Percentiles rank a stretch among this genome's conserved stretches.
phyloP scores from a whole-genome alignment of 2,113 vertebrate genomes.

The Nerophis lumbriciformis region DNA sequence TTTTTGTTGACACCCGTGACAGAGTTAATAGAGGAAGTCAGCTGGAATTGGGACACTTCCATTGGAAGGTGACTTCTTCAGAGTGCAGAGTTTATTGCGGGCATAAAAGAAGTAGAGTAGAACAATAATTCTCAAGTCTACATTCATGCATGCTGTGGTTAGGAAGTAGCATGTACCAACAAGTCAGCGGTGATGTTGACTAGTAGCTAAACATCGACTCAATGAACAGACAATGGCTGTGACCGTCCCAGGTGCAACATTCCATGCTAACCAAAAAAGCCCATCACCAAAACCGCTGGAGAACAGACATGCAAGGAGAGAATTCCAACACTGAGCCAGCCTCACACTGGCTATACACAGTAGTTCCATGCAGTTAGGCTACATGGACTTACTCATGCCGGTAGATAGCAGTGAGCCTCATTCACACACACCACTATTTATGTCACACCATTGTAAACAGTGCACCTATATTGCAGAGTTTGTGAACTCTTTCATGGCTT shows the following conservation, averaged over 20 bases:
- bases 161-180: conserved; percentile 41
- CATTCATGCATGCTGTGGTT: conserved; percentile 45
- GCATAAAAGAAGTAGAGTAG: conserved; percentile 61
- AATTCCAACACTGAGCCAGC: conserved; percentile 14
- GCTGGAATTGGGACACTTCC: conserved; percentile 62
- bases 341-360: neutral
- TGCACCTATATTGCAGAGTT: conserved; percentile 57
- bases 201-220: neutral
- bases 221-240: conserved; percentile 11
- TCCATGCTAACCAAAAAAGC: conserved; percentile 48
- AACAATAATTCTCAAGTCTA: conserved; percentile 32
- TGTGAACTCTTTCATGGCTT: conserved; percentile 23
- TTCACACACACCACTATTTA: conserved; percentile 20
- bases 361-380: conserved; percentile 37
- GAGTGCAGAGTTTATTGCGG: conserved; percentile 69
- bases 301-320: conserved; percentile 52
- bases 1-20: neutral
- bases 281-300: conserved; percentile 30
- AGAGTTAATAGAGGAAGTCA: conserved; percentile 52
- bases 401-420: conserved; percentile 25
- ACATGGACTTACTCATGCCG: conserved; percentile 46
- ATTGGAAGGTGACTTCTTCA: conserved; percentile 66
- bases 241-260: conserved; percentile 23
- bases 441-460: conserved; percentile 13
- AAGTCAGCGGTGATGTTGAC: conserved; percentile 6